Conservation (phyloP, 2,888 invertebrate genomes). For the Epinotia demarniana region DNA sequence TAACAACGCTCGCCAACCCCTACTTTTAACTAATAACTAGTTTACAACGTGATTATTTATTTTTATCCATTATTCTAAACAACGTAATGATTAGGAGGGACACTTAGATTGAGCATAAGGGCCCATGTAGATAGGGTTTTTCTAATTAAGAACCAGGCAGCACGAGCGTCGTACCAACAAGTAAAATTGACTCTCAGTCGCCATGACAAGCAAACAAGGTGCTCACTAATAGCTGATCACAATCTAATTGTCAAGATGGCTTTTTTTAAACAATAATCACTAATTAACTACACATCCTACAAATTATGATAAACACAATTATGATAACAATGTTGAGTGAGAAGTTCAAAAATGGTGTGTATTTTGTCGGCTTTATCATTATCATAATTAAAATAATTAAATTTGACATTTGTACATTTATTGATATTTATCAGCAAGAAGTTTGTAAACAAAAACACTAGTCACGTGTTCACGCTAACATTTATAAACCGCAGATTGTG, state of each 20-base stretch:
- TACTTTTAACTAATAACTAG: background rate
- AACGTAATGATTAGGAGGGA: background rate
- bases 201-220: background rate
- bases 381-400: background rate
- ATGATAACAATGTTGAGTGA: too few relatives aligned
- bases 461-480: conserved; percentile 2
- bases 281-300: background rate
- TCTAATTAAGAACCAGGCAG: background rate
- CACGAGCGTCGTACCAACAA: too few relatives aligned
- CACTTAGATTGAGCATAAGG: background rate
- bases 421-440: background rate
- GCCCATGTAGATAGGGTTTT: background rate
- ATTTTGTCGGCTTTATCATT: background rate
- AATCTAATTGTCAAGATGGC: background rate
- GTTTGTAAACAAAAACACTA: conserved; percentile 23
- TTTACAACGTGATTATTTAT: background rate
- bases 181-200: background rate
- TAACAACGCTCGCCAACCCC: conserved; percentile 16
- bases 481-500: conserved; percentile 12
- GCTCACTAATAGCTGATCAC: background rate
- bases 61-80: conserved; percentile 1
- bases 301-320: background rate
- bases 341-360: background rate
- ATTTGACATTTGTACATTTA: background rate
- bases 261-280: background rate